Base-by-base conservation (phyloP, 1,140 invertebrate genomes). In the Aphis craccivora region DNA sequence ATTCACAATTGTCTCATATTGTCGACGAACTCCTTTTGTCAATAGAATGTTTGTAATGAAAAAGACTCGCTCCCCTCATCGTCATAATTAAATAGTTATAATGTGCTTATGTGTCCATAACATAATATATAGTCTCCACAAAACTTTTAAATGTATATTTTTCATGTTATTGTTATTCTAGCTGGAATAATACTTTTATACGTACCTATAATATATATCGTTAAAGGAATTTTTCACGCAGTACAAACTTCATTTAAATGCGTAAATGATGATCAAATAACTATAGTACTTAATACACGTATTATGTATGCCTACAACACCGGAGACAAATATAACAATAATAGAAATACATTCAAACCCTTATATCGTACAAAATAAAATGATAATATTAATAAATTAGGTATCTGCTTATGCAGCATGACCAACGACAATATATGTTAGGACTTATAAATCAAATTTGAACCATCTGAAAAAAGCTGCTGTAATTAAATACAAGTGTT, bases 1-100 rank as follows among this genome's bases (percentile, higher is more conserved):
- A 88, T 53, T 88, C 87, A 53, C 87, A 88, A 88, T 48, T 48
- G 30, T 90, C 48, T 51, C 88, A 20, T 48, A 51, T 90, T 90
- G 88, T 60, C 51, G 37, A 22, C 22, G 37, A 37, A 55, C 88
- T 90, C 88, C 11, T 53, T 60, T 90, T 55, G 88, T 90, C 22
- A 35, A 35, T 6, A 88, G 35, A 88, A 88, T 45, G 84, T 45
- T 45, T 43, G 43, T 45, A 45, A 86, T 45, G 40, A 86, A 86
- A 83, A 86, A 86, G 2, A 86, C 37, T 45, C 23, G 43, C 40
- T 86, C 25, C 84, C 84, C 84, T 45, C 43, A 48, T n/a, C 84
- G 43, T 86, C 43, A 86, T 11, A 86, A 40, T 48, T 86, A 86
- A 45, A 86, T 43, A 30, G 25, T 25, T 43, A 45, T 86, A 45